Evolutionary conservation across 2,888 invertebrate genomes (phyloP).

Genomic region (Actias luna): DNA sequence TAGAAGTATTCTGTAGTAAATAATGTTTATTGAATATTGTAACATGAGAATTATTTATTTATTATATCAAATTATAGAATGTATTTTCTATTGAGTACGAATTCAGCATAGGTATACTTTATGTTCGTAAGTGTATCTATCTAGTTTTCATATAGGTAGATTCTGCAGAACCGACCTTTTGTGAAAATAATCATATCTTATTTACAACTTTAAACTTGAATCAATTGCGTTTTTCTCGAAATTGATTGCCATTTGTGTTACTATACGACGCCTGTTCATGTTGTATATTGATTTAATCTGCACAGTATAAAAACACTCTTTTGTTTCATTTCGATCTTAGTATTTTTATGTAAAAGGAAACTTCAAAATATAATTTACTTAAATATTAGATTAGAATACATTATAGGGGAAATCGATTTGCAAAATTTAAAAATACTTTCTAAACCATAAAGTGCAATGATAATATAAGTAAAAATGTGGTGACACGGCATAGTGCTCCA

Average conservation of each 20-base stretch:
- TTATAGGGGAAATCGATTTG: too few species aligned
- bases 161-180: neutral
- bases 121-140: too few species aligned
- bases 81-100: too few species aligned
- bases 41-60: neutral
- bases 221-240: slow-evolving; percentile 60
- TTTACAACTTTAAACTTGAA: slow-evolving; percentile 36
- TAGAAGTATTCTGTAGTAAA: neutral
- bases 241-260: slow-evolving; percentile 55
- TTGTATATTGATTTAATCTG: slow-evolving; percentile 29
- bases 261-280: slow-evolving; percentile 30
- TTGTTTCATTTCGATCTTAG: neutral
- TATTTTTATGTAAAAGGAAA: neutral
- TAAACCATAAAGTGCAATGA: too few species aligned
- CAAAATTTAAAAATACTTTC: too few species aligned
- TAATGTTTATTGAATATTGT: neutral
- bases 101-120: too few species aligned
- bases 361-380: neutral
- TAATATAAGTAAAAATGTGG: too few species aligned
- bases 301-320: slow-evolving; percentile 15
- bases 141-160: neutral
- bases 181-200: neutral
- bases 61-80: too few species aligned
- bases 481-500: too few species aligned
- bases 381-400: neutral